Base-by-base conservation (phyloP, 2,888 invertebrate species). In the Tenthredo mesomela region DNA sequence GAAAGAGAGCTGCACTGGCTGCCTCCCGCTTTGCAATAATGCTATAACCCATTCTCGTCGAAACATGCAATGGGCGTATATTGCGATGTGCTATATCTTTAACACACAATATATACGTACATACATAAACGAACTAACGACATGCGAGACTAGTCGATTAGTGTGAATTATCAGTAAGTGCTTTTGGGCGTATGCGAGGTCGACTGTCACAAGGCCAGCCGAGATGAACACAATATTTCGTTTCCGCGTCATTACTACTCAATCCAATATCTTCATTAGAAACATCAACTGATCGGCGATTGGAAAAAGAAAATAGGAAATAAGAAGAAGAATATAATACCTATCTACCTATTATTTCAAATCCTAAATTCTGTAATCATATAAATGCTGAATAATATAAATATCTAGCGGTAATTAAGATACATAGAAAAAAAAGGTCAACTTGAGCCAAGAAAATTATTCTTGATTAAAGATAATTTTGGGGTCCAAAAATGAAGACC, bases 171-270 rank as follows among this genome's bases (percentile, higher is more conserved):
- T 82, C 82, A 70, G 70, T 82, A 50, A 82, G n/a, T 82, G 80
- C 70, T 82, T 82, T 70, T 82, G 82, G 82, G 82, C 82, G 82
- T 82, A 82, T 82, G 33, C 82, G 67, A 82, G 61, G 40, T 54
- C 65, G 67, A 67, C 67, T 15, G 58, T 21, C 43, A 70, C 65
- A 43, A 43, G 40, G 65, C 54, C 25, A 65, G 25, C 7, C 71
- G 40, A 43, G 29, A 61, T 40, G 50, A 58, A 50, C 61, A 10
- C 25, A 25, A 50, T 29, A 33, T 25, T 25, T 29, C 21, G 7
- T 50, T 9, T 54, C 10, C 54, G 15, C 18, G 1, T 70, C n/a
- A 21, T 73, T 40, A 73, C 21, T 40, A 73, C 21, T 12, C 40
- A n/a, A 37, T 12, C 21, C 43, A 33, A 67, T 67, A 33, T 67